phyloP scores from a whole-genome alignment of 2,888 invertebrate species.

The Cataglyphis albicans region DNA sequence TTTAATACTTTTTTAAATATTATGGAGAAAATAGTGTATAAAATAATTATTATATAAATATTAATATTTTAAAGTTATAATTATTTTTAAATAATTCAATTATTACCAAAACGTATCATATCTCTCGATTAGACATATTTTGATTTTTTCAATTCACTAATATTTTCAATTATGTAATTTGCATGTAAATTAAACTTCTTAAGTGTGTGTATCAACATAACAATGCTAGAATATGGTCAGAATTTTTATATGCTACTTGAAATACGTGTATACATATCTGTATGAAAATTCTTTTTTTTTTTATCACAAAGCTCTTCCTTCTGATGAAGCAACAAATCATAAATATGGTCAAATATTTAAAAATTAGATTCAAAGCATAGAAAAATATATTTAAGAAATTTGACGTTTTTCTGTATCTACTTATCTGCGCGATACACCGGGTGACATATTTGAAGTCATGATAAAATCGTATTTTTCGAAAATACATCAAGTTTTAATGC shows the following conservation, averaged over 20 bases:
- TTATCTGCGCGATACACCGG: constrained; percentile 6
- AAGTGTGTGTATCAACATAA: constrained; percentile 4
- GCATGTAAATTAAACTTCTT: background rate
- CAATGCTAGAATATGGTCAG: background rate
- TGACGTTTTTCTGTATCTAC: constrained; percentile 19
- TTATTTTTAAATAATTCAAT: background rate
- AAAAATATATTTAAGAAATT: constrained; percentile 34
- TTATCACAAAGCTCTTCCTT: background rate
- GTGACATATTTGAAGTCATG: constrained; percentile 33
- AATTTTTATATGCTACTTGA: background rate
- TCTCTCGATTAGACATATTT: background rate
- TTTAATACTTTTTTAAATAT: background rate
- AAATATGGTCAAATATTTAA: constrained; percentile 9
- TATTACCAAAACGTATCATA: background rate
- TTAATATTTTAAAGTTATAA: background rate
- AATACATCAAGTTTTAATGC: constrained; percentile 42
- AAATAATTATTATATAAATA: background rate
- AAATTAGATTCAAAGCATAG: constrained; percentile 19
- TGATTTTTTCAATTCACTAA: background rate
- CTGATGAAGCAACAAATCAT: background rate
- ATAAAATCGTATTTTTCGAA: constrained; percentile 44
- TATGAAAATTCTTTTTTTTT: constrained; percentile 19
- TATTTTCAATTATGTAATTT: constrained; percentile 1
- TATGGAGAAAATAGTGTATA: background rate
- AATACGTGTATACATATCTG: background rate